A percentile compares a stretch with the other conserved stretches of the same genome.
Conservation (phyloP, 2,888 invertebrate species). For the Microctonus hyperodae region DNA sequence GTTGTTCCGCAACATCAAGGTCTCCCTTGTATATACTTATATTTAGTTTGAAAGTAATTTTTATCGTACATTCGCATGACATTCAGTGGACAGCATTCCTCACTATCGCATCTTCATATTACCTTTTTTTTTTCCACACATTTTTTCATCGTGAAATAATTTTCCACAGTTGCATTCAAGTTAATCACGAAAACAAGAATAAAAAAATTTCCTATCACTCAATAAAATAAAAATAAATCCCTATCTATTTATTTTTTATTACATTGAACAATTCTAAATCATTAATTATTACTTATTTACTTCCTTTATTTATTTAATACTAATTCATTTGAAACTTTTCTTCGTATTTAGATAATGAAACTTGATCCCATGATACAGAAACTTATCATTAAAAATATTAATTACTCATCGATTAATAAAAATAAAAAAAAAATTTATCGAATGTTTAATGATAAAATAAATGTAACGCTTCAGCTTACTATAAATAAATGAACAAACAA, state of each 20-base stretch:
- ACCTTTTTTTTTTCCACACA: background rate
- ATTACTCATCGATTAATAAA: background rate
- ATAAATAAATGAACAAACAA: background rate
- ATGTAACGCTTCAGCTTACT: background rate
- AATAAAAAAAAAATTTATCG: background rate
- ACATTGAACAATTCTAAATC: no score
- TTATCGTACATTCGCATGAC: background rate
- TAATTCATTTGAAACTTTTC: background rate
- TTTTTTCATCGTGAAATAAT: background rate
- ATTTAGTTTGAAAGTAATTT: background rate
- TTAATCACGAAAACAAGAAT: background rate
- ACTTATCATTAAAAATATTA: background rate
- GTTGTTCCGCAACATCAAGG: background rate
- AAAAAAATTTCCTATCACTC: background rate
- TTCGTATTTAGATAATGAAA: background rate
- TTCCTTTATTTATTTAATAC: background rate
- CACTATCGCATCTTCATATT: background rate
- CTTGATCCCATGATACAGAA: background rate
- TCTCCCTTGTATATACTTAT: background rate
- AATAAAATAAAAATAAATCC: no score
- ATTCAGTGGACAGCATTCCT: constrained; percentile 8
- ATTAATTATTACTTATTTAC: no score
- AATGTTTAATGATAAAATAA: background rate
- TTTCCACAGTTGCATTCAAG: background rate
- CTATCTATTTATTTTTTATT: no score